Evolutionary conservation across 2,797 vertebrate genomes (phyloP).

Genomic region (Catharus ustulatus): DNA sequence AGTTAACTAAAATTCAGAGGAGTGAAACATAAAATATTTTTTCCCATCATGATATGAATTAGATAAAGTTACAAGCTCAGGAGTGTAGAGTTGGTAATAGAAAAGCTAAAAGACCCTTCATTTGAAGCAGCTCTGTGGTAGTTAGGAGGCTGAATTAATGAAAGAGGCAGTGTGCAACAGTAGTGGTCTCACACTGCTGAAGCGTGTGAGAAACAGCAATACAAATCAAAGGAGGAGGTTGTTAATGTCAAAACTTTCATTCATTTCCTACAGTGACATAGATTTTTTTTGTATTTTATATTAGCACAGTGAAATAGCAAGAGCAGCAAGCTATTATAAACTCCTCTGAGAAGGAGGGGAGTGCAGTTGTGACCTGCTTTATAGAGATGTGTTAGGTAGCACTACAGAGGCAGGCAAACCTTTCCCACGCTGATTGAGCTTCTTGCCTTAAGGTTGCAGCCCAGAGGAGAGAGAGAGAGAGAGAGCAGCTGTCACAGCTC

Average conservation of each 20-base stretch:
- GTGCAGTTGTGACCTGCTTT: constrained; percentile 16
- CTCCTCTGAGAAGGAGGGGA: background rate
- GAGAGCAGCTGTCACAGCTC: background rate
- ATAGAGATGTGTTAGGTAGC: background rate
- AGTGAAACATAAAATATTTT: constrained; percentile 22
- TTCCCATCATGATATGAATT: constrained; percentile 7
- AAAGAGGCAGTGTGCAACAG: constrained; percentile 29
- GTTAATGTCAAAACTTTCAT: constrained; percentile 45
- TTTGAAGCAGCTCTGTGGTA: constrained; percentile 41
- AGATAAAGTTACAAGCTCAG: constrained; percentile 23
- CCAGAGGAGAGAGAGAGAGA: background rate
- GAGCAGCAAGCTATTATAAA: constrained; percentile 28
- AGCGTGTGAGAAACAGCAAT: constrained; percentile 40
- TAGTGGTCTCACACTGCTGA: constrained; percentile 12
- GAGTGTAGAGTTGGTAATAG: background rate
- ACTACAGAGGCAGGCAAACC: background rate
- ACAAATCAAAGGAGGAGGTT: constrained; percentile 42
- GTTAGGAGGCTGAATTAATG: constrained; percentile 43
- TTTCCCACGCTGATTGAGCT: background rate
- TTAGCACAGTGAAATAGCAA: background rate
- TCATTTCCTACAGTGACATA: constrained; percentile 13
- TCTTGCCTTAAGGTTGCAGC: background rate
- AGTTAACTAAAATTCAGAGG: constrained; percentile 19
- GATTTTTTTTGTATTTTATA: constrained; percentile 28
- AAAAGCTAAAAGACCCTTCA: constrained; percentile 34